Percentiles rank a stretch among this genome's conserved stretches.
These are phyloP conservation scores for Noctua fimbriata DNA, from an alignment of 2,888 invertebrate genomes.

Conservation along the genomic window DNA sequence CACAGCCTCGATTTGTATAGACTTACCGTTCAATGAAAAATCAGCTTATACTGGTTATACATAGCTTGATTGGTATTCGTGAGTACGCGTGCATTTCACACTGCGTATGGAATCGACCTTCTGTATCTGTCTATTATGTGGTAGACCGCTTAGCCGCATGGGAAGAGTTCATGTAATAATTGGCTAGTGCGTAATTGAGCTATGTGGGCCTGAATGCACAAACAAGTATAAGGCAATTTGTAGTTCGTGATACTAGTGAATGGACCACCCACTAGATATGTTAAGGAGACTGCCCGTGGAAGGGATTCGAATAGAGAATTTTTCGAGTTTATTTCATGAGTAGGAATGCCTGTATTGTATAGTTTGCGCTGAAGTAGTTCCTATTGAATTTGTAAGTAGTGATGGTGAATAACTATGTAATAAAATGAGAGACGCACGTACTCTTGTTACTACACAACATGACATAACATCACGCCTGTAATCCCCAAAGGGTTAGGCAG, in stretches of 20 bases:
- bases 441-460: neutral
- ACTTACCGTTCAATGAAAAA: neutral
- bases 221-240: constrained; percentile 80
- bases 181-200: constrained; percentile 81
- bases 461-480: no score
- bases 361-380: constrained; percentile 1
- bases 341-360: neutral
- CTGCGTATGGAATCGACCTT: neutral
- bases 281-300: constrained; percentile 60
- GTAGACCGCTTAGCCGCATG: constrained; percentile 67
- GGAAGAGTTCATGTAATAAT: constrained; percentile 82
- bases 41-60: neutral
- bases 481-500: no score
- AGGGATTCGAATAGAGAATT: constrained; percentile 6
- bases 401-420: neutral
- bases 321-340: constrained; percentile 2
- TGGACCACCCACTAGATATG: constrained; percentile 79
- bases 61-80: neutral
- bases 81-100: neutral
- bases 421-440: neutral
- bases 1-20: neutral
- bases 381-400: constrained; percentile 1
- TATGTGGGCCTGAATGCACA: constrained; percentile 77
- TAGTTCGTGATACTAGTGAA: constrained; percentile 74
- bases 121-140: neutral